Percentiles rank a stretch among this genome's conserved stretches.
Evolutionary conservation across 2,888 invertebrate species (phyloP).

Genomic region (Dasypogon diadema): DNA sequence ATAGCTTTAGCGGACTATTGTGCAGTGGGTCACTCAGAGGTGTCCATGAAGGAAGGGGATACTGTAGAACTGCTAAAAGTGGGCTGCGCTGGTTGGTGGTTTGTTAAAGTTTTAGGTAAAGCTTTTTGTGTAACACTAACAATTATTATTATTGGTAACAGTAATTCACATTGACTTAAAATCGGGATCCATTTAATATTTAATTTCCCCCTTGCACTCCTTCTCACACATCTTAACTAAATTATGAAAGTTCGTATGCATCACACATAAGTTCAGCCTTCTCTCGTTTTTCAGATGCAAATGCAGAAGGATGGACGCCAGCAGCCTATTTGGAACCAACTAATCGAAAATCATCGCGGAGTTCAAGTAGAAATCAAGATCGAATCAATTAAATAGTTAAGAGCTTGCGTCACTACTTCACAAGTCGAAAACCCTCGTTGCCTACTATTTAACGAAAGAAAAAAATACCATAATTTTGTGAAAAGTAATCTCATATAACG

Average conservation of each 20-base stretch:
- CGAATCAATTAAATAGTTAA: slow-evolving; percentile 64
- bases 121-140: not conserved
- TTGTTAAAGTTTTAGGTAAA: slow-evolving; percentile 84
- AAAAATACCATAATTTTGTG: not conserved
- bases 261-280: not conserved
- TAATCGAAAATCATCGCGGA: slow-evolving; percentile 80
- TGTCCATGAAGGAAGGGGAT: slow-evolving; percentile 91
- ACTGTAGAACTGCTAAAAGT: slow-evolving; percentile 90
- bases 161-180: too few relatives aligned
- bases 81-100: slow-evolving; percentile 98
- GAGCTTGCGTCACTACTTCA: not conserved
- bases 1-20: slow-evolving; percentile 93
- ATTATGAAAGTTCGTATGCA: too few relatives aligned
- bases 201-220: too few relatives aligned
- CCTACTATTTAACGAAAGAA: too few relatives aligned
- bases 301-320: slow-evolving; percentile 93
- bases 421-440: not conserved
- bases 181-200: too few relatives aligned
- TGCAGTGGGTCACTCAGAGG: slow-evolving; percentile 90
- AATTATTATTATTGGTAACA: too few relatives aligned
- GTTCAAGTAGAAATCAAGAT: slow-evolving; percentile 77
- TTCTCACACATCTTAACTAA: not conserved
- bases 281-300: slow-evolving; percentile 69
- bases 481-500: not conserved
- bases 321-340: slow-evolving; percentile 88